Conservation (phyloP, 2,888 invertebrate genomes). For the Papilio gigon region DNA sequence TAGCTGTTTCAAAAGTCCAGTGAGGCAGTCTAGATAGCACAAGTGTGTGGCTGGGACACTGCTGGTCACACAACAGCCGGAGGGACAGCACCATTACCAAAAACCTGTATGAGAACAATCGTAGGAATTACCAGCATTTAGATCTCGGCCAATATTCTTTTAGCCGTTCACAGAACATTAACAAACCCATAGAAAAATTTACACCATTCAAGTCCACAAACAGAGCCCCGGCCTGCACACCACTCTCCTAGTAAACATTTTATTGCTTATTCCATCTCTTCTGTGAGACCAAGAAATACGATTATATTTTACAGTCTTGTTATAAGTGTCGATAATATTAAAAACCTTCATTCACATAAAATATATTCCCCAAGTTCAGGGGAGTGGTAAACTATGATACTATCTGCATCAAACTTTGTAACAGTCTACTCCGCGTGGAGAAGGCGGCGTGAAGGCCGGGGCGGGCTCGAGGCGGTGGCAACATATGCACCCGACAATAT, state of each 20-base stretch:
- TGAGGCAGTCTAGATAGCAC: slow-evolving; percentile 38
- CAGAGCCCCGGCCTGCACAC: slow-evolving; percentile 72
- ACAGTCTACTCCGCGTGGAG: slow-evolving; percentile 3
- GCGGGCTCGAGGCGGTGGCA: slow-evolving; percentile 69
- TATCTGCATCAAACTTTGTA: background rate
- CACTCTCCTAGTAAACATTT: slow-evolving; percentile 44
- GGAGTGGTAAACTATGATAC: background rate
- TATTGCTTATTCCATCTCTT: background rate
- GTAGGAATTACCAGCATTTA: slow-evolving; percentile 49
- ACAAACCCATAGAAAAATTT: slow-evolving; percentile 80
- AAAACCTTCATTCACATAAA: background rate
- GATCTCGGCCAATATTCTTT: slow-evolving; percentile 52
- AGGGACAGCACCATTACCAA: slow-evolving; percentile 65
- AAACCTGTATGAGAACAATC: slow-evolving; percentile 57
- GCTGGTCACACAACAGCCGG: slow-evolving; percentile 55
- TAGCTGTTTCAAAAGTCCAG: slow-evolving; percentile 51
- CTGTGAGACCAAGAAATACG: background rate
- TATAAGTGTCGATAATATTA: slow-evolving; percentile 1
- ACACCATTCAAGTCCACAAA: slow-evolving; percentile 76
- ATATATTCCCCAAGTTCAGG: background rate
- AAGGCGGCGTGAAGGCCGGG: slow-evolving; percentile 69
- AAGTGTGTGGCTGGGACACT: slow-evolving; percentile 52
- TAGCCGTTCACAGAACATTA: slow-evolving; percentile 61
- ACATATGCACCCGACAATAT: slow-evolving; percentile 65
- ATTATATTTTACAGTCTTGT: background rate